phyloP scores from a whole-genome alignment of 2,888 invertebrate species.

The Ceramica pisi region DNA sequence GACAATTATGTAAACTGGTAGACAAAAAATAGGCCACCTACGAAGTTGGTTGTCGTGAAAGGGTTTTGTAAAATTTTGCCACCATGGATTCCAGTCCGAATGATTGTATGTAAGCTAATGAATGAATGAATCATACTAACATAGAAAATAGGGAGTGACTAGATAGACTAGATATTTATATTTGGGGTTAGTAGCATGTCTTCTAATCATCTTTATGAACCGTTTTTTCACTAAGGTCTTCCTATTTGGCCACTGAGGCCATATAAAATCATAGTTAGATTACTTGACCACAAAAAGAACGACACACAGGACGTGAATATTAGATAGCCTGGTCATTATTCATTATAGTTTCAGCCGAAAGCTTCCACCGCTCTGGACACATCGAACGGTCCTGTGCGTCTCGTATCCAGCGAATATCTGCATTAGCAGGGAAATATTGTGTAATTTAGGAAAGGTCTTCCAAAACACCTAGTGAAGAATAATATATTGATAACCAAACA shows the following conservation, averaged over 20 bases:
- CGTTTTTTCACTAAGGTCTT: not conserved
- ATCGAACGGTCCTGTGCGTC: not conserved
- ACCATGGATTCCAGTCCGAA: no score
- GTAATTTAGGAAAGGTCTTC: not conserved
- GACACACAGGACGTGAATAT: not conserved
- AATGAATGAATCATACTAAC: no score
- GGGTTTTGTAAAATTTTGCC: no score
- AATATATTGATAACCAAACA: not conserved
- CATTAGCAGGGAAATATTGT: not conserved
- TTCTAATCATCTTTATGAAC: not conserved
- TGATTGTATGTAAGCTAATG: no score
- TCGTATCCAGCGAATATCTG: not conserved
- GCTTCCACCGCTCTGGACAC: not conserved
- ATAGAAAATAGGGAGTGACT: no score
- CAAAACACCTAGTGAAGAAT: no score
- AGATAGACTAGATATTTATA: no score
- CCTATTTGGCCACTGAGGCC: no score
- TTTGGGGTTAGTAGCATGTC: not conserved
- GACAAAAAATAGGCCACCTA: not conserved
- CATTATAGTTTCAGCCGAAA: not conserved
- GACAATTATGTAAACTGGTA: not conserved
- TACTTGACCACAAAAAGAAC: no score
- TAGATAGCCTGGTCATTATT: not conserved
- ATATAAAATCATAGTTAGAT: no score
- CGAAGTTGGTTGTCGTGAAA: no score